Percentiles rank a stretch among this genome's conserved stretches.
Evolutionary conservation across 2,888 invertebrate genomes (phyloP).

Genomic region (Ormia ochracea): DNA sequence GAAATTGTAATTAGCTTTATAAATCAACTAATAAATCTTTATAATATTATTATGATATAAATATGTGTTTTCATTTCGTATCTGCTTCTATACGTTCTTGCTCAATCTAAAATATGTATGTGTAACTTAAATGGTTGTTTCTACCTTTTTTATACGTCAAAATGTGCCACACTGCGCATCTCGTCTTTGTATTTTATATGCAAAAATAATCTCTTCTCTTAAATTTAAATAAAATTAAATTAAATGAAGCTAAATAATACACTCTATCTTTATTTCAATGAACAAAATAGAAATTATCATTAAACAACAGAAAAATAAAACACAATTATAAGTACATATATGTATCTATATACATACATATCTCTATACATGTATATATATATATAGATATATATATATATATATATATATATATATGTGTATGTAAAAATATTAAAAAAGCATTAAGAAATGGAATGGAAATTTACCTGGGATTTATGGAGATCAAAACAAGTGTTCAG

Average conservation of each 20-base stretch:
- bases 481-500: slow-evolving; percentile 18
- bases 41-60: background rate
- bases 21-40: slow-evolving; percentile 33
- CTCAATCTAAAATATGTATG: background rate
- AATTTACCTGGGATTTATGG: slow-evolving; percentile 37
- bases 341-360: no score
- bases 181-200: slow-evolving; percentile 64
- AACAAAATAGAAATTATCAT: slow-evolving; percentile 44
- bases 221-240: slow-evolving; percentile 37
- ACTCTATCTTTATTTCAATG: slow-evolving; percentile 45
- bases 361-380: no score
- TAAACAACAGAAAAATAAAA: slow-evolving; percentile 44
- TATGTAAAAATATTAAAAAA: background rate
- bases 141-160: background rate
- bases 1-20: slow-evolving; percentile 4
- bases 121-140: no score
- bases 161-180: slow-evolving; percentile 65
- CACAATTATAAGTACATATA: background rate
- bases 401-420: no score
- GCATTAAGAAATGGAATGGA: slow-evolving; percentile 37
- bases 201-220: slow-evolving; percentile 56
- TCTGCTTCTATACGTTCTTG: background rate
- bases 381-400: no score
- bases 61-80: background rate
- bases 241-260: slow-evolving; percentile 39